phyloP scores from a whole-genome alignment of 1,140 invertebrate genomes.

The Macrocentrus cingulum region DNA sequence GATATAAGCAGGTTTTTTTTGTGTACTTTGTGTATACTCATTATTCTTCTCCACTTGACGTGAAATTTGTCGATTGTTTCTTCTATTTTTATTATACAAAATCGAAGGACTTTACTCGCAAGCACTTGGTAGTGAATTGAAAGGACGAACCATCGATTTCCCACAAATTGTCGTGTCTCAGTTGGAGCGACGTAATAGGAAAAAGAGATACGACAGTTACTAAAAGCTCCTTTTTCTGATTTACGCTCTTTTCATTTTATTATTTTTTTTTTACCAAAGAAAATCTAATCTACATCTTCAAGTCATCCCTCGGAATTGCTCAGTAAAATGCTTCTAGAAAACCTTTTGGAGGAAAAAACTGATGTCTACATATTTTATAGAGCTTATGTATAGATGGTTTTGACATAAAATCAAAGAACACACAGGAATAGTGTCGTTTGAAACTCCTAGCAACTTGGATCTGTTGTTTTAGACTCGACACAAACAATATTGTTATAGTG shows the following conservation, averaged over 20 bases:
- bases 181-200: neutral
- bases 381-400: neutral
- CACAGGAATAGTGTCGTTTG: no score
- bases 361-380: neutral
- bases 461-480: constrained; percentile 6
- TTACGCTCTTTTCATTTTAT: constrained; percentile 4
- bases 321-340: constrained; percentile 14
- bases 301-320: neutral
- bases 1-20: no score
- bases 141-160: constrained; percentile 25
- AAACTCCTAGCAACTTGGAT: constrained; percentile 8
- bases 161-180: constrained; percentile 20
- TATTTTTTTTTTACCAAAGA: neutral
- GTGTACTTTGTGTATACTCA: no score
- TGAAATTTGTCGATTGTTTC: no score
- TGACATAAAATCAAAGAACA: constrained; percentile 5
- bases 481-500: constrained; percentile 20
- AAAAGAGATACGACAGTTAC: constrained; percentile 3
- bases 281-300: constrained; percentile 1
- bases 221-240: constrained; percentile 11
- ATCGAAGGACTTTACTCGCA: constrained; percentile 19
- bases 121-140: constrained; percentile 23
- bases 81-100: no score
- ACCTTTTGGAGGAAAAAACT: neutral
- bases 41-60: no score